phyloP scores from a whole-genome alignment of 2,888 invertebrate species.

The Anoplius nigerrimus region DNA sequence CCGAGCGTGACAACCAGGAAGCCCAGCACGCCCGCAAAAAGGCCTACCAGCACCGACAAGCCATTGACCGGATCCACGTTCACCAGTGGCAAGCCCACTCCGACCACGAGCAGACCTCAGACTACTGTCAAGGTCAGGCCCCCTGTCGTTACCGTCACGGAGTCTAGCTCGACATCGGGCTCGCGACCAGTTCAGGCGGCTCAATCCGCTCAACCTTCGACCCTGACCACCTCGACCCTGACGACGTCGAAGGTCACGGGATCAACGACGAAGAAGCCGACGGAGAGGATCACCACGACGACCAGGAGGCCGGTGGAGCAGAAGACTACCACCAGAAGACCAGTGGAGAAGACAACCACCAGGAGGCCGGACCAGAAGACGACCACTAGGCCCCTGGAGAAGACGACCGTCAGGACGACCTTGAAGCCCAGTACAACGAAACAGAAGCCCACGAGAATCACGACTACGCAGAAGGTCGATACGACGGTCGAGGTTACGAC shows the following conservation, averaged over 20 bases:
- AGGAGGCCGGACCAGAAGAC: conserved; percentile 35
- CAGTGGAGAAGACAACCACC: conserved; percentile 41
- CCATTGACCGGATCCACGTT: conserved; percentile 25
- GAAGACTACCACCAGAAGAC: conserved; percentile 30
- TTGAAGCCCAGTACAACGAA: conserved; percentile 36
- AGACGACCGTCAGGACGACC: conserved; percentile 31
- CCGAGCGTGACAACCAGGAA: conserved; percentile 50
- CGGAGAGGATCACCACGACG: conserved; percentile 26
- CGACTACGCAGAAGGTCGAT: conserved; percentile 20
- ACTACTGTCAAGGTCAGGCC: conserved; percentile 57
- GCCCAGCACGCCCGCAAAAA: conserved; percentile 65
- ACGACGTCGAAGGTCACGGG: background rate
- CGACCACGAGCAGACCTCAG: conserved; percentile 43
- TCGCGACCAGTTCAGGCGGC: background rate
- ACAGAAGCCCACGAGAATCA: conserved; percentile 47
- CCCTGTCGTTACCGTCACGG: conserved; percentile 3
- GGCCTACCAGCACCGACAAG: conserved; percentile 74
- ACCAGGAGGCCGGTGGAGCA: conserved; percentile 13
- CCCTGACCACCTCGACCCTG: background rate
- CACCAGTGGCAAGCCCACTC: conserved; percentile 14
- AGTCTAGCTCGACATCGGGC: background rate
- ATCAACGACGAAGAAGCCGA: background rate
- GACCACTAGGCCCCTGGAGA: conserved; percentile 55
- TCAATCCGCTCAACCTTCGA: background rate
- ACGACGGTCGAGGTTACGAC: background rate